Conservation (phyloP, 2,797 vertebrate species). For the Hydrolagus colliei region DNA sequence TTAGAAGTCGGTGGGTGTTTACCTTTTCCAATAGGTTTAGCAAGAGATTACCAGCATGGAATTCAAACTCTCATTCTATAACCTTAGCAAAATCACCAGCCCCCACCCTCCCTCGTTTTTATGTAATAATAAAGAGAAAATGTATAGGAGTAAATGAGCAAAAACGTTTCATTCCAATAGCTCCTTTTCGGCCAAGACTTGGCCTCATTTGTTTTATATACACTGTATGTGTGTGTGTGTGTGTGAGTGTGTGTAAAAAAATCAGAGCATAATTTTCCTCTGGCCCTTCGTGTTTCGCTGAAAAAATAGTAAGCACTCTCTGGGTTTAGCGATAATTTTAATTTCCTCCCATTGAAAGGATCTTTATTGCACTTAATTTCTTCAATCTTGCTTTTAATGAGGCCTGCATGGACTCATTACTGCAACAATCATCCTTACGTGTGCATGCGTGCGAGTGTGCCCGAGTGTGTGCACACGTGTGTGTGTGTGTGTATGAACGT, state of each 20-base stretch:
- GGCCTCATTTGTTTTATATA: too few relatives aligned
- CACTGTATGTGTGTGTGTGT: too few relatives aligned
- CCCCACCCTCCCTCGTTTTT: neutral
- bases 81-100: constrained; percentile 11
- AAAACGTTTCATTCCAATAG: constrained; percentile 2
- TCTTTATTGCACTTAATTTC: constrained; percentile 14
- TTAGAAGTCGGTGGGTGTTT: constrained; percentile 28
- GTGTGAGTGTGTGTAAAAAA: neutral
- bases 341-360: neutral
- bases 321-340: constrained; percentile 6
- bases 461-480: too few relatives aligned
- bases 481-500: too few relatives aligned
- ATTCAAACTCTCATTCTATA: constrained; percentile 14
- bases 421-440: constrained; percentile 19
- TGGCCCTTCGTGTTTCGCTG: neutral
- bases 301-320: neutral
- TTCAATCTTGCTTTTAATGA: constrained; percentile 30
- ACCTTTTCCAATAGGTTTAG: constrained; percentile 29
- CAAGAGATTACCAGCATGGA: constrained; percentile 30
- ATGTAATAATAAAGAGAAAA: too few relatives aligned
- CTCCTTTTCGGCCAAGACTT: neutral
- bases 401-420: constrained; percentile 13
- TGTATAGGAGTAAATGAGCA: neutral
- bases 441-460: neutral
- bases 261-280: neutral